Base-by-base conservation (phyloP, 2,113 vertebrate species). In the Rhinoderma darwinii region DNA sequence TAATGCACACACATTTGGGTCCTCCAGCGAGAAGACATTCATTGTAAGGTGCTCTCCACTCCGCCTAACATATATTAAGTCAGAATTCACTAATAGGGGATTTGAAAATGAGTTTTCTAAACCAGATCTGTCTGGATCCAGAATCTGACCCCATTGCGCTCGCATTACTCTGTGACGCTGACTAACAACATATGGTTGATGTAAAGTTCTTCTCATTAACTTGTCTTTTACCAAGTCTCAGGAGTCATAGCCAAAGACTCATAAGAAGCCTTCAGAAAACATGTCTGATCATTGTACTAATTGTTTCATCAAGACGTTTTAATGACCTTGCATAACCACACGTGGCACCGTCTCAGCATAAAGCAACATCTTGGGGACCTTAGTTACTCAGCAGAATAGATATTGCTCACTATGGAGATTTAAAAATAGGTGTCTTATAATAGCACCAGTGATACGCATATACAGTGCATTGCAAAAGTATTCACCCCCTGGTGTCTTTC, bases 271-370 rank as follows among this genome's bases (percentile, higher is more conserved):
- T 11, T 37, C 10, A 59, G 50, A 74, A 74, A 74, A 84, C 83
- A 73, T 74, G 30, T 59, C 83, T 56, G 51, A 84, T 84, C 47
- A 10, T 39, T n/a, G 50, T 74, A 59, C 41, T 41, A 41, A 84
- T 76, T 59, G 54, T 63, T 39, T 75, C 51, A 47, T 61, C 51
- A 74, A 84, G 30, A 14, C n/a, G 20, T 84, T 75, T 76, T 61
- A 35, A 61, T 84, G 72, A 84, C 83, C 72, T 76, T 74, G 82
- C 82, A 74, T 22, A 84, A 74, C 68, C 27, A 30, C n/a, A 37
- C 11, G 25, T 41, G 30, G 70, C 22, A 9, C 66, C 37, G 50
- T 25, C 82, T 84, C 82, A 84, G 68, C 66, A 74, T 47, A 73
- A 59, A 54, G n/a, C 9, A 61, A 11, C 37, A 27, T 41, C 80